These are phyloP conservation scores for Augochlora pura DNA, from an alignment of 1,140 invertebrate genomes.

Conservation along the genomic window DNA sequence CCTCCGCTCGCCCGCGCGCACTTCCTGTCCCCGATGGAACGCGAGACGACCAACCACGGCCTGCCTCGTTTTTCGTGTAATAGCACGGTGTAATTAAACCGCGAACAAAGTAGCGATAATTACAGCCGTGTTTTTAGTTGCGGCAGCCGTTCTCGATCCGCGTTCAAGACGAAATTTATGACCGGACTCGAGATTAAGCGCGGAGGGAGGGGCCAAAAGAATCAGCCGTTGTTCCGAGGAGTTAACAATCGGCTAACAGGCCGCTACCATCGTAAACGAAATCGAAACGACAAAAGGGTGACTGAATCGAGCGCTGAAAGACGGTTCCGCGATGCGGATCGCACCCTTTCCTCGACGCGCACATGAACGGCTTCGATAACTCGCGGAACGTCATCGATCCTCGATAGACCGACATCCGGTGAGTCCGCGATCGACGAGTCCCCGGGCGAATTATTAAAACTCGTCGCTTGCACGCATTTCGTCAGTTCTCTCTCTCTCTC, in stretches of 20 bases:
- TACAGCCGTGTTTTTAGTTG: conserved; percentile 28
- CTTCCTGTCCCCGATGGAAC: conserved; percentile 22
- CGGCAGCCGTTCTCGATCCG: conserved; percentile 33
- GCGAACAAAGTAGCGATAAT: conserved; percentile 48
- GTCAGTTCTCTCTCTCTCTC: conserved; percentile 27
- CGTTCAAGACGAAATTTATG: conserved; percentile 30
- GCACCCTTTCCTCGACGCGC: conserved; percentile 9
- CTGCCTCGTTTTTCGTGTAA: conserved; percentile 37
- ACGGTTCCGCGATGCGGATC: background rate
- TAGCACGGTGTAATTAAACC: conserved; percentile 41
- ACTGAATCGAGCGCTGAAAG: background rate
- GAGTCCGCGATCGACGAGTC: no score
- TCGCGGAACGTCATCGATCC: conserved; percentile 43
- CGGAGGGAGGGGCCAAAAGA: background rate
- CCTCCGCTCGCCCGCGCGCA: background rate
- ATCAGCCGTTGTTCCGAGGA: background rate
- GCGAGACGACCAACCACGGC: background rate
- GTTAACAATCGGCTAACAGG: background rate
- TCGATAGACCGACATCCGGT: conserved; percentile 26
- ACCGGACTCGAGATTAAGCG: background rate
- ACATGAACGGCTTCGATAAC: conserved; percentile 34
- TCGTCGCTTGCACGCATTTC: conserved; percentile 36
- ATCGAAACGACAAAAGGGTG: background rate
- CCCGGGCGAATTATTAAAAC: conserved; percentile 27
- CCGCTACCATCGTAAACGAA: no score